Evolutionary conservation across 2,797 vertebrate species (phyloP).

Genomic region (Pteronotus mesoamericanus): DNA sequence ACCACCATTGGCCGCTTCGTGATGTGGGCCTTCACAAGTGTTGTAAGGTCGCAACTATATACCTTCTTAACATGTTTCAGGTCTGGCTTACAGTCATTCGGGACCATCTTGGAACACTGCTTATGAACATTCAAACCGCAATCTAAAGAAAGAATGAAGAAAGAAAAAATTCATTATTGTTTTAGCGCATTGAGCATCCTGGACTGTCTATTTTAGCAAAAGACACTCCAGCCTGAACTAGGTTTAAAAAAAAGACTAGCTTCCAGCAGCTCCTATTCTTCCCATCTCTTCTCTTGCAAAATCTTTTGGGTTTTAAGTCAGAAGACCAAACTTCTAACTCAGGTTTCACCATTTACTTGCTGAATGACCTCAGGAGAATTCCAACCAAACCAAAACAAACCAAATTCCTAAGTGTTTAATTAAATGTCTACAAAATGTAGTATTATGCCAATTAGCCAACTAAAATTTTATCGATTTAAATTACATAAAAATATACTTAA

Average conservation of each 20-base stretch:
- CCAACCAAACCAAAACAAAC: neutral
- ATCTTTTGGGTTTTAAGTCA: neutral
- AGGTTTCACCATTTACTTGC: neutral
- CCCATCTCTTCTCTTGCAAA: neutral
- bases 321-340: neutral
- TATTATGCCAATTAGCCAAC: neutral
- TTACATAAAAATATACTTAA: slow-evolving; percentile 7
- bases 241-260: neutral
- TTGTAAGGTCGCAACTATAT: slow-evolving; percentile 99
- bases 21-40: slow-evolving; percentile 95
- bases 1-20: slow-evolving; percentile 98
- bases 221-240: neutral
- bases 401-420: neutral
- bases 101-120: slow-evolving; percentile 96
- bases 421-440: neutral
- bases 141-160: slow-evolving; percentile 82
- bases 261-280: neutral
- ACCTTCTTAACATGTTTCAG: slow-evolving; percentile 98
- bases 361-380: neutral
- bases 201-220: slow-evolving; percentile 1
- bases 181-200: neutral
- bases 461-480: neutral
- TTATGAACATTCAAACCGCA: slow-evolving; percentile 99
- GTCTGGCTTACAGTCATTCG: slow-evolving; percentile 97
- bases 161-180: neutral